phyloP scores from a whole-genome alignment of 2,797 vertebrate genomes.

The Pantherophis alleghaniensis region DNA sequence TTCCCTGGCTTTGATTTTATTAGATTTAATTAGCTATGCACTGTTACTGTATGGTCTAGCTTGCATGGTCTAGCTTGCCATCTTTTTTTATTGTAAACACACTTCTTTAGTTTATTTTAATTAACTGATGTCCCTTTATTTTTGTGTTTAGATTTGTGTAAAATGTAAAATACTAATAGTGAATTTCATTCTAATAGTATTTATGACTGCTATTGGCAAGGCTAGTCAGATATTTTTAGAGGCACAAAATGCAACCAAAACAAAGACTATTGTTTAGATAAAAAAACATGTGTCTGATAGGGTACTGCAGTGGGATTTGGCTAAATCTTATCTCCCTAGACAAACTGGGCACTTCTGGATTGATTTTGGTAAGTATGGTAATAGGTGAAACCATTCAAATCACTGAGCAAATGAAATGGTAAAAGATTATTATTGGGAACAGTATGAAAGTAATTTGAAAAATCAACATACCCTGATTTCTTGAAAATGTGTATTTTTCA shows the following conservation, averaged over 20 bases:
- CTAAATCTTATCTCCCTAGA: neutral
- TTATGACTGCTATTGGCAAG: neutral
- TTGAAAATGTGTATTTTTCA: neutral
- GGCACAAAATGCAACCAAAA: neutral
- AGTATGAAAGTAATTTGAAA: neutral
- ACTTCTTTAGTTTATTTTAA: neutral
- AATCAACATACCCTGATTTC: neutral
- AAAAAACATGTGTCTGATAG: neutral
- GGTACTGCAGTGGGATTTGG: neutral
- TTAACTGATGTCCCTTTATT: neutral
- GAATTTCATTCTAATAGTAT: neutral
- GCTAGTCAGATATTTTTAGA: neutral
- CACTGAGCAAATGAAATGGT: neutral
- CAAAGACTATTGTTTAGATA: neutral
- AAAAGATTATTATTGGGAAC: neutral
- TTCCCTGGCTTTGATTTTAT: neutral
- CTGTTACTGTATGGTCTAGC: neutral
- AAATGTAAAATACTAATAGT: neutral
- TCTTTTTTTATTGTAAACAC: neutral
- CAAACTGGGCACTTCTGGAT: neutral
- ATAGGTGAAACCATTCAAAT: neutral
- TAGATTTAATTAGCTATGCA: neutral
- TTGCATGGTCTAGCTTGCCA: neutral
- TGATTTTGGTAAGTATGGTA: neutral
- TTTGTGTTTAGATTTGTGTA: neutral